Evolutionary conservation across 2,888 invertebrate genomes (phyloP), one percentile per base, ranked within the genome.

Genomic region (Beris chalybata): DNA sequence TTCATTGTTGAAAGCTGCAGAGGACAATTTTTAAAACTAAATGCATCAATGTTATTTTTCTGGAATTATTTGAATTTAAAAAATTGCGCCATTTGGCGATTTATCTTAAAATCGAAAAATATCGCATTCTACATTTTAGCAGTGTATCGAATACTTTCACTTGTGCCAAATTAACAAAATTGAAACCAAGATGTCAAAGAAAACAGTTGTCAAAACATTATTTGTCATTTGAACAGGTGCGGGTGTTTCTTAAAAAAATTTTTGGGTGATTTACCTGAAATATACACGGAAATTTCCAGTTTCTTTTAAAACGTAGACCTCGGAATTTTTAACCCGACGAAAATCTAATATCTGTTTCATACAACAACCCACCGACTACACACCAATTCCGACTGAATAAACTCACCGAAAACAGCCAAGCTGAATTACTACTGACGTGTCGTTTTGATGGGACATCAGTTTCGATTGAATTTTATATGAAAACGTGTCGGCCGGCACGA

Each of bases 401-500:
- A 54, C 4, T 47, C 12, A 12, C 47, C 5, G 13, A 13, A 13
- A 13, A 47, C n/a, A 5, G 12, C 47, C 47, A 12, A 12, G 13
- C 5, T 11, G n/a, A 13, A 30, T 31, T 59, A n/a, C 31, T 32
- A 59, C 58, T 59, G 58, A 59, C 58, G 58, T 59, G 58, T 59
- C 58, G 47, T n/a, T 30, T 59, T 59, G 48, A 59, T 59, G 58
- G 57, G 29, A 22, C 11, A 44, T 7, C 12, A 48, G 12, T 47
- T n/a, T 9, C 44, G 13, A 9, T 15, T 9, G 38, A 38, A 6
- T 12, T 15, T 47, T 31, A 31, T 30, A 30, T 59, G 29, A 48
- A 31, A 59, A 47, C 38, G 38, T 38, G 38, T 4, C n/a, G 4
- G n/a, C 52, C 32, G 15, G 5, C 29, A 31, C 15, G 6, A 64